Evolutionary conservation across 2,113 vertebrate genomes (phyloP).

Genomic region (Camelus bactrianus): DNA sequence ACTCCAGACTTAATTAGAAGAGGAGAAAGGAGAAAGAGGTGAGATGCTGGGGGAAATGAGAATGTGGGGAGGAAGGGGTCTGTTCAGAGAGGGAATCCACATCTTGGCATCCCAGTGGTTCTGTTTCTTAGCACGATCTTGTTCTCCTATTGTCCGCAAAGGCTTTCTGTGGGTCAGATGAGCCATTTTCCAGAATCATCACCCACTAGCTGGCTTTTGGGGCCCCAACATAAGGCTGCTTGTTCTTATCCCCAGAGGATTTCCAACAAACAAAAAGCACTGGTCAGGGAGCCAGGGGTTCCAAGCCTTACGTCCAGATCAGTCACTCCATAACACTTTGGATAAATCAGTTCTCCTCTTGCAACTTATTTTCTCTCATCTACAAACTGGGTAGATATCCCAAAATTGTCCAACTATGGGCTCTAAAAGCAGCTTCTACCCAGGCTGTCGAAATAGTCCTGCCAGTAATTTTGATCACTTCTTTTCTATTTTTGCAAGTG

Average conservation of each 20-base stretch:
- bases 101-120: background rate
- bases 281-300: background rate
- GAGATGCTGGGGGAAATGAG: background rate
- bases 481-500: slow-evolving; percentile 6
- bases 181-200: background rate
- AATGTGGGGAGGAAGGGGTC: too few species aligned
- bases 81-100: background rate
- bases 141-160: background rate
- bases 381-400: background rate
- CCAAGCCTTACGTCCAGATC: background rate
- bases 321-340: background rate
- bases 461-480: background rate
- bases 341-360: background rate
- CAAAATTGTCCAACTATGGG: background rate
- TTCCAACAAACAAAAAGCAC: background rate
- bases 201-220: background rate
- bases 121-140: background rate
- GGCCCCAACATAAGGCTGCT: background rate
- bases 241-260: background rate
- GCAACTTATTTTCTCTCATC: background rate
- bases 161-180: background rate
- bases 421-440: background rate
- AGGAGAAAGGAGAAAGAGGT: background rate
- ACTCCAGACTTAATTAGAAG: background rate
- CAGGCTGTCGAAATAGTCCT: background rate